Conservation (phyloP, 2,888 invertebrate species). For the Ochropleura leucogaster region DNA sequence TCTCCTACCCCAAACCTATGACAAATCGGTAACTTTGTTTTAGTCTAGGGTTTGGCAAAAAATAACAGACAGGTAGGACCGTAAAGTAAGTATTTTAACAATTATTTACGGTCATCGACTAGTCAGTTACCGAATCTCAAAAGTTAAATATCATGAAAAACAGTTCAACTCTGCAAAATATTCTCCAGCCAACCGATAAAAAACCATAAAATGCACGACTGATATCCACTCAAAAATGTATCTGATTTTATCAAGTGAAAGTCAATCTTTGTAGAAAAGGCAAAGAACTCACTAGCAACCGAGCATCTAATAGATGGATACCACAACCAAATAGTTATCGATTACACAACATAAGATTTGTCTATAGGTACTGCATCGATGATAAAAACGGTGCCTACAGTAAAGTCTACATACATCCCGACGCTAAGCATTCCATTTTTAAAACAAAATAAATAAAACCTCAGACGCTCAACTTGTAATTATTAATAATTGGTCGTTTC, state of each 20-base stretch:
- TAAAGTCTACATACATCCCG: not conserved
- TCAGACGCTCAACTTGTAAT: conserved; percentile 30
- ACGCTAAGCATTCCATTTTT: not conserved
- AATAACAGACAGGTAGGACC: not conserved
- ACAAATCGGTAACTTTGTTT: too few relatives aligned
- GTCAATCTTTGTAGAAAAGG: conserved; percentile 56
- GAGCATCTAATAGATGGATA: conserved; percentile 41
- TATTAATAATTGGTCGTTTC: conserved; percentile 47
- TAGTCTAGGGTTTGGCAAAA: not conserved
- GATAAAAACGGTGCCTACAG: not conserved
- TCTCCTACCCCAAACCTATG: too few relatives aligned
- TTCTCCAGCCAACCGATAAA: conserved; percentile 4
- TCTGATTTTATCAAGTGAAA: conserved; percentile 59
- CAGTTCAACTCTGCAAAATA: not conserved
- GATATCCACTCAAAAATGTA: conserved; percentile 35
- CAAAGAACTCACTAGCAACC: conserved; percentile 56
- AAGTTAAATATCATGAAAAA: conserved; percentile 9
- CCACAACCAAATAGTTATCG: conserved; percentile 59
- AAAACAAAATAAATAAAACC: conserved; percentile 9
- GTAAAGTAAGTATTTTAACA: not conserved
- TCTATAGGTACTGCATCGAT: conserved; percentile 9
- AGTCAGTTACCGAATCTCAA: not conserved
- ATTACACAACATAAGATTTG: conserved; percentile 54
- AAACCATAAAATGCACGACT: conserved; percentile 19
- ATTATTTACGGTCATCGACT: not conserved